Evolutionary conservation across 2,797 vertebrate species (phyloP), one percentile per base, ranked within the genome.

Genomic region (Enteromius argenteus): DNA sequence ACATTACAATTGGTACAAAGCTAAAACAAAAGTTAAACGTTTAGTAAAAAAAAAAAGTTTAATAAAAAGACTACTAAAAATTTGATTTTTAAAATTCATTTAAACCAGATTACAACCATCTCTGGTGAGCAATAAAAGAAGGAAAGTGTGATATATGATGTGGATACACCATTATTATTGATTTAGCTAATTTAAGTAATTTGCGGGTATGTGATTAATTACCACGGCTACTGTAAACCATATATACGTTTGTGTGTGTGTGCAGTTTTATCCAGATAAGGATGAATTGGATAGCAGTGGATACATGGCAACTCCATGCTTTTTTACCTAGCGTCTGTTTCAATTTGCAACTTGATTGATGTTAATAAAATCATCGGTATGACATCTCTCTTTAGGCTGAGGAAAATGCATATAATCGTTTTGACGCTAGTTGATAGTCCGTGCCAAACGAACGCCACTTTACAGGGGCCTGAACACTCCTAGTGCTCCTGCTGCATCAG

Each of bases 141-240:
- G 13, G 21, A 58, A 58, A 17, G n/a, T 42, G 53, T 60, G 14
- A 62, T 23, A 46, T 67, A 42, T 53, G 53, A 56, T 64, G 32
- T 75, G 46, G 53, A 66, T 75, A n/a, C 15, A 83, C 60, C 9
- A n/a, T 83, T 53, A 67, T 17, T 44, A 73, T 4, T n/a, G 15
- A 76, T 66, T 83, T 42, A 9, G 71, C 35, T 67, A 6, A 83
- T 83, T 75, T 42, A 9, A 75, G 58, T 42, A 11, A 75, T 76
- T 83, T 75, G 60, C 44, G 67, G 42, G 8, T 74, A 69, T 62
- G 68, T 82, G 69, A 82, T 67, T 82, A 32, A 66, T 72, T 66
- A 32, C 27, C 11, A 15, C 14, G 2, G 23, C 14, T 35, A 64
- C 21, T 35, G 69, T 10, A 81, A 58, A 81, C 19, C 19, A 81